A percentile compares a stretch with the other conserved stretches of the same genome.
phyloP scores from a whole-genome alignment of 2,888 invertebrate species.

The Pristionchus entomophagus region DNA sequence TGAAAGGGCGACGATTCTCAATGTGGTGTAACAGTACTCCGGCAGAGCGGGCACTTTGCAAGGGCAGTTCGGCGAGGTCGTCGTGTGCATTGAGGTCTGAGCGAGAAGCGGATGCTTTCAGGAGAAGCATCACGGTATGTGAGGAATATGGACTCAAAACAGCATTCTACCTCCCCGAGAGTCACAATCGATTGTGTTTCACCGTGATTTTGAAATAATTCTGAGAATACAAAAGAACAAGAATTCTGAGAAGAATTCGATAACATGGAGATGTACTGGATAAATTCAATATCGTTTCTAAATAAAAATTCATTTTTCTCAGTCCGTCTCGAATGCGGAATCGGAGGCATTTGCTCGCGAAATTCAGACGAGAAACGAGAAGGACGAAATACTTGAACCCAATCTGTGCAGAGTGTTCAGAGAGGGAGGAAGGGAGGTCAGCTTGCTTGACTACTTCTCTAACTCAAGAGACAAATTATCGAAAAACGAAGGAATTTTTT shows the following conservation, averaged over 20 bases:
- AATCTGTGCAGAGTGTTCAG: constrained; percentile 22
- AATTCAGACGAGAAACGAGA: constrained; percentile 1
- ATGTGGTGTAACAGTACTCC: constrained; percentile 15
- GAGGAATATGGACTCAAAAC: too few relatives aligned
- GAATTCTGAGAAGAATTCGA: too few relatives aligned
- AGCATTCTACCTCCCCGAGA: too few relatives aligned
- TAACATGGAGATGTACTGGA: too few relatives aligned
- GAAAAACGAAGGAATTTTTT: too few relatives aligned
- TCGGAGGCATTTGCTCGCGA: not conserved
- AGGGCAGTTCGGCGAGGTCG: constrained; percentile 7
- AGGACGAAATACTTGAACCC: constrained; percentile 1
- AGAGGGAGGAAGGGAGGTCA: constrained; percentile 44
- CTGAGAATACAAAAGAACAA: too few relatives aligned
- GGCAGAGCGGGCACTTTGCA: not conserved
- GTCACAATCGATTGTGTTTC: too few relatives aligned
- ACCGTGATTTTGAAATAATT: too few relatives aligned
- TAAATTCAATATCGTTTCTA: too few relatives aligned
- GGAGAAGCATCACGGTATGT: not conserved
- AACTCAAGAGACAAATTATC: too few relatives aligned
- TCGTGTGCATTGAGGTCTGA: not conserved
- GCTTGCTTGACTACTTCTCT: too few relatives aligned
- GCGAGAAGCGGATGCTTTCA: not conserved
- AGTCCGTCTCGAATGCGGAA: constrained; percentile 7
- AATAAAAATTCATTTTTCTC: too few relatives aligned
- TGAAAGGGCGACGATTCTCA: not conserved